A percentile compares a stretch with the other conserved stretches of the same genome.
Conservation (phyloP, 2,888 invertebrate genomes). For the Nebria salina region DNA sequence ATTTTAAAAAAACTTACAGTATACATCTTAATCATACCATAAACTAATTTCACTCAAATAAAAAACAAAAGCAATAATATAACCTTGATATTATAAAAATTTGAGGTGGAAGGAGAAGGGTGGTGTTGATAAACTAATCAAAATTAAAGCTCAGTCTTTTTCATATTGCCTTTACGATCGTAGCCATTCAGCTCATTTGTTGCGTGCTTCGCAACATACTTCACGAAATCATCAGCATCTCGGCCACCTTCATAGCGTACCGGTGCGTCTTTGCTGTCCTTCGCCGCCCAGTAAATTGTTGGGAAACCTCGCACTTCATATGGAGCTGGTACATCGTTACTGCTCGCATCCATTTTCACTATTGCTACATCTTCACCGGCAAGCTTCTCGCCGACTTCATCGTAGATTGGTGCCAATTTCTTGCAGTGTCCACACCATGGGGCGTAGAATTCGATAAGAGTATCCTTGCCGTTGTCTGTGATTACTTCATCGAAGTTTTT, state of each 20-base stretch:
- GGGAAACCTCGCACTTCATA: constrained; percentile 98
- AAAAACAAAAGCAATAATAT: constrained; percentile 21
- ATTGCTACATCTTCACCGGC: constrained; percentile 88
- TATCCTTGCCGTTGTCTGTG: constrained; percentile 89
- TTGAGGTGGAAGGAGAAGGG: constrained; percentile 16
- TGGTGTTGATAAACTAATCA: constrained; percentile 5
- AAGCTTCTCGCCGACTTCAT: constrained; percentile 91
- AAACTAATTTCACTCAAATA: constrained; percentile 39
- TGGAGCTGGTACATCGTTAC: constrained; percentile 93
- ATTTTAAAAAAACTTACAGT: constrained; percentile 43
- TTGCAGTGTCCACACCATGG: constrained; percentile 99
- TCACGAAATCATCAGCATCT: constrained; percentile 91
- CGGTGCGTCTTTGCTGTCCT: constrained; percentile 80
- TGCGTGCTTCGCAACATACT: constrained; percentile 92
- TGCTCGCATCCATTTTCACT: constrained; percentile 98
- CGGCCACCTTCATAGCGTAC: constrained; percentile 93
- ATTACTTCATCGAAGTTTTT: constrained; percentile 97
- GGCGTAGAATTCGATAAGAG: constrained; percentile 97
- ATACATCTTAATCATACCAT: constrained; percentile 27
- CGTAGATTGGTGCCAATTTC: constrained; percentile 90
- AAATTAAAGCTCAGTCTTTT: constrained; percentile 71
- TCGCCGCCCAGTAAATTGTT: constrained; percentile 95
- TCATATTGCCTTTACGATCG: constrained; percentile 81
- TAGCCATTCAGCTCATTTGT: constrained; percentile 87
- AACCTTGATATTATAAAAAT: constrained; percentile 13